phyloP scores from a whole-genome alignment of 64 coral and sea anemone species.

The Stichodactyla helianthus region DNA sequence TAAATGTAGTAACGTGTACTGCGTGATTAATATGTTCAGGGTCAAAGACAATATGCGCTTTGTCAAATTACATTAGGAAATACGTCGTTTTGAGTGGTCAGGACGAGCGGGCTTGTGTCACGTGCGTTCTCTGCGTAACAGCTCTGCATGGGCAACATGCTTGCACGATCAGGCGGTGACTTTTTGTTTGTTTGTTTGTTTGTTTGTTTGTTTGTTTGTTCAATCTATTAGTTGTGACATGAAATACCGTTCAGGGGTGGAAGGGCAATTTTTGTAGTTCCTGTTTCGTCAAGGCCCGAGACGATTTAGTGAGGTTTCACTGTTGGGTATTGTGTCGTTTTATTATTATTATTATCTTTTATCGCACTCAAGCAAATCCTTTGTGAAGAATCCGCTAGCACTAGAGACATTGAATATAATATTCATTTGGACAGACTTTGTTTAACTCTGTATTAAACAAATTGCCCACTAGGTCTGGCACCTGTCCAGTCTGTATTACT shows the following conservation, averaged over 20 bases:
- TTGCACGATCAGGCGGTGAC: not conserved
- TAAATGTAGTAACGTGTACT: slow-evolving; percentile 2
- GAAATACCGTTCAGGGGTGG: not conserved
- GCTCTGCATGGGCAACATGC: not conserved
- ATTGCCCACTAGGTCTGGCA: not conserved
- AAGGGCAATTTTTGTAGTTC: not conserved
- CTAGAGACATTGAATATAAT: not conserved
- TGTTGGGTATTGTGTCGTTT: not conserved
- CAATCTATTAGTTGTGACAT: not conserved
- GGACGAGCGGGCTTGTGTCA: not conserved
- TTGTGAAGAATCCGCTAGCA: not conserved
- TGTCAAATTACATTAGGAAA: slow-evolving; percentile 18
- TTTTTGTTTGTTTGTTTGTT: not conserved
- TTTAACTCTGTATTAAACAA: slow-evolving; percentile 7
- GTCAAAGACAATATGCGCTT: slow-evolving; percentile 13
- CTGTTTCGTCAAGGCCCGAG: too few species aligned
- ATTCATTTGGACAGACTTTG: not conserved
- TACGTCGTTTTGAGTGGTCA: not conserved
- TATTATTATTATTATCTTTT: not conserved
- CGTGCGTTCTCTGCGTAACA: not conserved
- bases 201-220: not conserved
- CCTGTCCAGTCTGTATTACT: not conserved
- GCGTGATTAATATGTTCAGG: not conserved
- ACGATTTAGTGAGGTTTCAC: not conserved
- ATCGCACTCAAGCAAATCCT: not conserved